These are phyloP conservation scores for Megathymus violae DNA, from an alignment of 1,140 invertebrate species.

Conservation along the genomic window DNA sequence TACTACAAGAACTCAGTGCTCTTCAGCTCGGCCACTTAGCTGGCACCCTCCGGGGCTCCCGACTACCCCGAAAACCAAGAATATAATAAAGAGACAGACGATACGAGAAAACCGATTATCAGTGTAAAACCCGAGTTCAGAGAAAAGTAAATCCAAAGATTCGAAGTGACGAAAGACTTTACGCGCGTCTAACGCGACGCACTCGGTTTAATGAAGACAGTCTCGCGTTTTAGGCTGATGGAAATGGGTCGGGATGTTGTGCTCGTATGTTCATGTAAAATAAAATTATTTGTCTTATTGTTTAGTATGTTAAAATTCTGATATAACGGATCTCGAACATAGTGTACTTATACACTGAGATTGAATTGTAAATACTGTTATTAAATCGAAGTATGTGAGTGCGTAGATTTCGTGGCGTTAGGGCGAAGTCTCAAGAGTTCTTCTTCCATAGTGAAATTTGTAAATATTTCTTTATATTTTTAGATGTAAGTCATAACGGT, in stretches of 20 bases:
- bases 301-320: constrained; percentile 58
- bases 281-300: constrained; percentile 59
- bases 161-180: constrained; percentile 26
- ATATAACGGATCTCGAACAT: constrained; percentile 71
- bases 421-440: constrained; percentile 64
- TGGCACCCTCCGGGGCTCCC: constrained; percentile 74
- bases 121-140: constrained; percentile 83
- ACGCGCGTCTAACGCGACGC: constrained; percentile 15
- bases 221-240: constrained; percentile 36
- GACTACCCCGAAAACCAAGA: constrained; percentile 63
- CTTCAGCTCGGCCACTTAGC: constrained; percentile 93
- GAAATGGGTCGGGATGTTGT: constrained; percentile 34
- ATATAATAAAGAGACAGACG: constrained; percentile 59
- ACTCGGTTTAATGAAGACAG: too few relatives aligned
- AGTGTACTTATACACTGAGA: constrained; percentile 68
- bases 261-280: constrained; percentile 50
- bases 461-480: constrained; percentile 78
- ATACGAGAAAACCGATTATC: constrained; percentile 80
- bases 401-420: constrained; percentile 61
- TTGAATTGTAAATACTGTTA: constrained; percentile 81
- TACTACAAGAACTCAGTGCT: constrained; percentile 95
- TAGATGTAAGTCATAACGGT: constrained; percentile 67
- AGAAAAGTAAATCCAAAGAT: constrained; percentile 71
- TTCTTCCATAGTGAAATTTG: constrained; percentile 83
- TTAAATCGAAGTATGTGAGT: constrained; percentile 64